A percentile compares a stretch with the other conserved stretches of the same genome.
Conservation (phyloP, 1,140 invertebrate genomes). For the Sinonovacula constricta region DNA sequence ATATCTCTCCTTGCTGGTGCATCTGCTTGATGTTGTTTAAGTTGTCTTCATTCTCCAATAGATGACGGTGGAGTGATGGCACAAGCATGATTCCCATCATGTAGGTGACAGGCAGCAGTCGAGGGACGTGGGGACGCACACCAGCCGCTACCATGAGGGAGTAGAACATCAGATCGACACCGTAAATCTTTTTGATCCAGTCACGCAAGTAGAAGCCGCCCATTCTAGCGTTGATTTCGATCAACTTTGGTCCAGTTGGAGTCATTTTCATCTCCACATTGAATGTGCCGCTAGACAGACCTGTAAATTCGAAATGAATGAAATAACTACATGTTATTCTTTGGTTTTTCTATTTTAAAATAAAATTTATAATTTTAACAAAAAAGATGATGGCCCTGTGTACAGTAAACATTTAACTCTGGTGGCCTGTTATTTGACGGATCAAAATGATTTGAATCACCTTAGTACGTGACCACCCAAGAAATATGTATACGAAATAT, state of each 20-base stretch:
- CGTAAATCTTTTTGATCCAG: constrained; percentile 56
- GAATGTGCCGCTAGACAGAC: constrained; percentile 57
- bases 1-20: constrained; percentile 15
- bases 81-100: constrained; percentile 60
- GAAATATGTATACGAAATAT: too few relatives aligned
- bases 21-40: constrained; percentile 30
- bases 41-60: constrained; percentile 22
- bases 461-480: too few relatives aligned
- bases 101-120: neutral
- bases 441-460: too few relatives aligned
- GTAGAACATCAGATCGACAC: constrained; percentile 53
- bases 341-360: too few relatives aligned
- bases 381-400: too few relatives aligned
- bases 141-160: constrained; percentile 54
- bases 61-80: constrained; percentile 44
- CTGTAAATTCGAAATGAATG: too few relatives aligned
- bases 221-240: constrained; percentile 65
- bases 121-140: constrained; percentile 46
- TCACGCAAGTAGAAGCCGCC: constrained; percentile 59
- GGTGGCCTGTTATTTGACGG: too few relatives aligned
- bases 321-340: too few relatives aligned
- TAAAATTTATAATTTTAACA: too few relatives aligned
- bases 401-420: too few relatives aligned
- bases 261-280: constrained; percentile 67
- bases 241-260: constrained; percentile 56